Evolutionary conservation across 2,797 vertebrate species (phyloP).

Genomic region (Sphenodon punctatus): DNA sequence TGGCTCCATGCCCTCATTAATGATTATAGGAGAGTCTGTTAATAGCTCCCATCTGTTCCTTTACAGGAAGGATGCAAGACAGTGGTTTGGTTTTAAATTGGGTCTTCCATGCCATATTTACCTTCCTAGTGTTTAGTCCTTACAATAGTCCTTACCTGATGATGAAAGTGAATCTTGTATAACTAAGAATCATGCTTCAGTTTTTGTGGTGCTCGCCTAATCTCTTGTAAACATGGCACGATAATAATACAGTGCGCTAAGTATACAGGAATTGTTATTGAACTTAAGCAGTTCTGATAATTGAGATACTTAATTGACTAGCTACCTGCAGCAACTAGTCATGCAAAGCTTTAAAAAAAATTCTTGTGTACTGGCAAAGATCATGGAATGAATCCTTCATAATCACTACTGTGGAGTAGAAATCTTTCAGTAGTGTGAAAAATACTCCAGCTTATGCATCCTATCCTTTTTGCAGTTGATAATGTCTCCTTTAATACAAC

Average conservation of each 20-base stretch:
- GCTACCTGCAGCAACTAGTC: not conserved
- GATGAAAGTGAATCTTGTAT: not conserved
- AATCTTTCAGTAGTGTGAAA: too few species aligned
- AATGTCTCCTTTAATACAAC: not conserved
- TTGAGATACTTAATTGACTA: not conserved
- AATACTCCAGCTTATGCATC: too few species aligned
- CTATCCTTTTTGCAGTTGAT: not conserved
- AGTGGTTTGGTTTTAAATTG: conserved; percentile 35
- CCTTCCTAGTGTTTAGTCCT: conserved; percentile 21
- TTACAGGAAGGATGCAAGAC: conserved; percentile 7
- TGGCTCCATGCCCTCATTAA: conserved; percentile 33
- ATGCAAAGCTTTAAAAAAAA: not conserved
- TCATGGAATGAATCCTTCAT: too few species aligned
- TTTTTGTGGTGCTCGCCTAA: not conserved
- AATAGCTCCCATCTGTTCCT: conserved; percentile 31
- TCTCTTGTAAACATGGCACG: not conserved
- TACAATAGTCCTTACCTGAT: not conserved
- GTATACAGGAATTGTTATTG: not conserved
- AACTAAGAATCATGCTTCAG: not conserved
- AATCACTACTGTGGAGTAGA: too few species aligned
- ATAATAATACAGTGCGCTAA: not conserved
- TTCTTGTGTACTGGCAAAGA: too few species aligned
- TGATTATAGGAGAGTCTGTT: conserved; percentile 16
- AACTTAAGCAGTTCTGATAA: not conserved
- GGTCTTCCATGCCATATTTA: not conserved